Conservation (phyloP, 2,797 vertebrate species). For the Intellagama lesueurii region DNA sequence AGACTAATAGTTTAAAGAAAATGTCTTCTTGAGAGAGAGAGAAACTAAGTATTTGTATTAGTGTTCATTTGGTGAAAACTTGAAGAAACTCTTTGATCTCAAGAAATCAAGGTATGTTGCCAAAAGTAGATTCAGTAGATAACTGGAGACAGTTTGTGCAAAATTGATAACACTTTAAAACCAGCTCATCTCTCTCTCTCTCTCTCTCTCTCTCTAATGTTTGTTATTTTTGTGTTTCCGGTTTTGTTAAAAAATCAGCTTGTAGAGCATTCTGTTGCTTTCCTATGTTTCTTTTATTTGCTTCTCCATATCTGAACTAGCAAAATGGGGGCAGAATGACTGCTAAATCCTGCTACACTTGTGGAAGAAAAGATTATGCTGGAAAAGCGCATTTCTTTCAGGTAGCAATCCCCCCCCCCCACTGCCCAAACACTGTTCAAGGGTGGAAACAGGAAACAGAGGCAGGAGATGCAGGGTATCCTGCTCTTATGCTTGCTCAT, state of each 20-base stretch:
- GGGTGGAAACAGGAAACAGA: too few species aligned
- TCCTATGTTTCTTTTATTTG: neutral
- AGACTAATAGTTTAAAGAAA: conserved; percentile 7
- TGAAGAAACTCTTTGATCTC: conserved; percentile 40
- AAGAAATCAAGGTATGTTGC: conserved; percentile 40
- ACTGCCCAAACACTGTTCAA: too few species aligned
- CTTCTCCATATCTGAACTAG: neutral
- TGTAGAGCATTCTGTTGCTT: conserved; percentile 8
- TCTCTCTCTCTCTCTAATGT: neutral
- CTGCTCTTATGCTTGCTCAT: too few species aligned
- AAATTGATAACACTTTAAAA: conserved; percentile 19
- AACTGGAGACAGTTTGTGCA: conserved; percentile 13
- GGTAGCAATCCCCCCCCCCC: neutral
- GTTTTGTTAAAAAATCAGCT: conserved; percentile 13
- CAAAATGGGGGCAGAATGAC: neutral
- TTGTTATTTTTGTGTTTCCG: conserved; percentile 11
- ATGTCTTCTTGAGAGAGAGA: neutral
- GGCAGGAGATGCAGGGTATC: too few species aligned
- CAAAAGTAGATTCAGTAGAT: conserved; percentile 30
- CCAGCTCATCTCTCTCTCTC: too few species aligned
- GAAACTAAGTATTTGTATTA: conserved; percentile 6
- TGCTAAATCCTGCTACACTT: too few species aligned
- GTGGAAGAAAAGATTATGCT: neutral
- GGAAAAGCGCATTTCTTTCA: neutral
- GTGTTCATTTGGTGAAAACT: neutral